phyloP scores from a whole-genome alignment of 2,797 vertebrate genomes.

The Amblyopsis hoosieri region DNA sequence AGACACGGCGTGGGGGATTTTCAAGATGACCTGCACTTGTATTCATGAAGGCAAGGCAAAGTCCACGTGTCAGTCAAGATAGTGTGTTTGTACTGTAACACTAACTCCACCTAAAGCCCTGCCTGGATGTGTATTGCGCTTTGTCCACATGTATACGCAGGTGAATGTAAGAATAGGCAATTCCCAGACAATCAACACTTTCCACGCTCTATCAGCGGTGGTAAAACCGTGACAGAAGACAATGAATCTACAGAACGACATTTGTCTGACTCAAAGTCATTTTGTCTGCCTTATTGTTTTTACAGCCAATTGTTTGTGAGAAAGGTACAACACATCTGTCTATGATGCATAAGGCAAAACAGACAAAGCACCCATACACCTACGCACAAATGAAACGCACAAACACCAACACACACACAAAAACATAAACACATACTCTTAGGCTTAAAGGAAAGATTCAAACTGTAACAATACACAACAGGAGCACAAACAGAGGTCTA shows the following conservation, averaged over 20 bases:
- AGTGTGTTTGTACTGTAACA: conserved; percentile 5
- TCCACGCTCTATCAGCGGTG: conserved; percentile 15
- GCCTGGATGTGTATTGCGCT: background rate
- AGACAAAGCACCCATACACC: conserved; percentile 17
- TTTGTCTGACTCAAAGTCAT: conserved; percentile 32
- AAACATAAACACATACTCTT: conserved; percentile 17
- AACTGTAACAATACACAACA: conserved; percentile 38
- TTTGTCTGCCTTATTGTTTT: conserved; percentile 26
- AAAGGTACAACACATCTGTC: conserved; percentile 12
- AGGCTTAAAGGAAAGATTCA: conserved; percentile 38
- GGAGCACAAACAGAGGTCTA: conserved; percentile 45
- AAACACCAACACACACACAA: conserved; percentile 24
- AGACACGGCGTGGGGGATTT: conserved; percentile 44
- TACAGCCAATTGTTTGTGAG: conserved; percentile 14
- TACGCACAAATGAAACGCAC: conserved; percentile 14
- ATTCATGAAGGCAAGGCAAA: conserved; percentile 60
- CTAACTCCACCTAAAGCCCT: conserved; percentile 9
- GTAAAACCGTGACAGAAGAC: conserved; percentile 32
- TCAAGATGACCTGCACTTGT: conserved; percentile 48
- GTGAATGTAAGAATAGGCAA: conserved; percentile 29
- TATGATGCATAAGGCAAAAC: conserved; percentile 17
- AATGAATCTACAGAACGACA: conserved; percentile 26
- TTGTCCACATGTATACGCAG: background rate
- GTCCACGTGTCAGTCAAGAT: conserved; percentile 25
- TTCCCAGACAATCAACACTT: conserved; percentile 23